Evolutionary conservation across 2,888 invertebrate genomes (phyloP).

Genomic region (Melikaiella ostensackeni): DNA sequence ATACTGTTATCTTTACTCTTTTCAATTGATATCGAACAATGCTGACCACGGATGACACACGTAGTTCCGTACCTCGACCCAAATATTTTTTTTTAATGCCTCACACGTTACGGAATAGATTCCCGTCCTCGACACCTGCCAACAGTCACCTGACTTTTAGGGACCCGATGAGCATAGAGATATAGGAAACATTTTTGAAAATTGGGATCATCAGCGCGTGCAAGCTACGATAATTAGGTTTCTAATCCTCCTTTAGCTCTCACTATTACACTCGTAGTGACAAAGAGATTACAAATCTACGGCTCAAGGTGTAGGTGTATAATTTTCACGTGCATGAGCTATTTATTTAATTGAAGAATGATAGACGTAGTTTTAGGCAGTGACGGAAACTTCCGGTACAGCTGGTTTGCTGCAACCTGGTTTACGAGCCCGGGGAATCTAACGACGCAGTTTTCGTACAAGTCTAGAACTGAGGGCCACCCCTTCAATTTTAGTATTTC

Average conservation of each 20-base stretch:
- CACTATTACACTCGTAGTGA: too few relatives aligned
- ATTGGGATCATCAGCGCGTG: background rate
- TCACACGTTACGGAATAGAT: background rate
- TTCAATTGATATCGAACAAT: too few relatives aligned
- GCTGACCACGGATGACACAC: too few relatives aligned
- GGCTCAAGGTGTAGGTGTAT: background rate
- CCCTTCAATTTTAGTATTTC: constrained; percentile 38
- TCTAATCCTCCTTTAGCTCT: too few relatives aligned
- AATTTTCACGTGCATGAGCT: background rate
- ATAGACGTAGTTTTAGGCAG: constrained; percentile 6
- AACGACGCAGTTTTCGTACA: constrained; percentile 23
- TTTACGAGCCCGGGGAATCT: constrained; percentile 10
- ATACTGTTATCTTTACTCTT: too few relatives aligned
- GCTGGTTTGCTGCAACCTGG: constrained; percentile 22
- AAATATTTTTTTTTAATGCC: background rate
- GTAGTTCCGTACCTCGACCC: too few relatives aligned
- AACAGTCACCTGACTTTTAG: background rate
- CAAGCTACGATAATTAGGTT: background rate
- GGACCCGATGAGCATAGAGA: background rate
- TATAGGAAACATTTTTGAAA: background rate
- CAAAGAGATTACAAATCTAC: too few relatives aligned
- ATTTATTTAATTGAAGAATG: constrained; percentile 3
- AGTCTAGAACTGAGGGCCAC: background rate
- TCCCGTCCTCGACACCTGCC: constrained; percentile 7
- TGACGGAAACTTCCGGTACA: constrained; percentile 38